phyloP scores from a whole-genome alignment of 2,113 vertebrate species.

The Sinosuthora webbiana region DNA sequence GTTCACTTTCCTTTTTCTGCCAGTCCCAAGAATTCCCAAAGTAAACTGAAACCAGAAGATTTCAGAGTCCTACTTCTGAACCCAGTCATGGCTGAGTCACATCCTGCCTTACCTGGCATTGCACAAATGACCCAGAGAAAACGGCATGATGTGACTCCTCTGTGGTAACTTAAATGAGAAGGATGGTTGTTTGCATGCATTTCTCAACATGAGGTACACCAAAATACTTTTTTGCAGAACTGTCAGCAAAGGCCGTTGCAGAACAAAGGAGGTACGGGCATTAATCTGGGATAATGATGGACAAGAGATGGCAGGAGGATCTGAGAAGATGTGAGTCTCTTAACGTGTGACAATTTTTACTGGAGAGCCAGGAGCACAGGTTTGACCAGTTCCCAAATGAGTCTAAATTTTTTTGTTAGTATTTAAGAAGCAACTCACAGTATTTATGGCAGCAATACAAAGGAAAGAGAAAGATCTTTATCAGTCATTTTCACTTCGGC shows the following conservation, averaged over 20 bases:
- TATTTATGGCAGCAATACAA: conserved; percentile 9
- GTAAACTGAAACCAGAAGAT: conserved; percentile 8
- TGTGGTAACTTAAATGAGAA: conserved; percentile 3
- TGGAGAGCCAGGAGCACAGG: conserved; percentile 38
- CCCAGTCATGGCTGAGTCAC: conserved; percentile 42
- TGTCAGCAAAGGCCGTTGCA: background rate
- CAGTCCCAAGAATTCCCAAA: background rate
- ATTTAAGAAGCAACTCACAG: background rate
- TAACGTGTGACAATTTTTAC: conserved; percentile 30
- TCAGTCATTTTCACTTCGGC: background rate
- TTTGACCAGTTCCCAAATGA: conserved; percentile 30
- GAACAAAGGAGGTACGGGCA: conserved; percentile 20
- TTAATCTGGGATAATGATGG: conserved; percentile 34
- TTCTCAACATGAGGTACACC: background rate
- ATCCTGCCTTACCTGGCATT: conserved; percentile 59
- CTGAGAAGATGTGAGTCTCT: background rate
- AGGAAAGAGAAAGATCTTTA: conserved; percentile 3
- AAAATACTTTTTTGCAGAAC: background rate
- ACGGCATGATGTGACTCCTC: background rate
- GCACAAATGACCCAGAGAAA: conserved; percentile 9
- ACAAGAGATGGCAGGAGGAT: background rate
- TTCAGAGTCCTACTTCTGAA: background rate
- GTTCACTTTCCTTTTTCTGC: background rate
- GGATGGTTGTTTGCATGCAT: background rate
- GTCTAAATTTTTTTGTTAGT: background rate